Evolutionary conservation across 2,888 invertebrate species (phyloP).

Genomic region (Mechanitis mazaeus): DNA sequence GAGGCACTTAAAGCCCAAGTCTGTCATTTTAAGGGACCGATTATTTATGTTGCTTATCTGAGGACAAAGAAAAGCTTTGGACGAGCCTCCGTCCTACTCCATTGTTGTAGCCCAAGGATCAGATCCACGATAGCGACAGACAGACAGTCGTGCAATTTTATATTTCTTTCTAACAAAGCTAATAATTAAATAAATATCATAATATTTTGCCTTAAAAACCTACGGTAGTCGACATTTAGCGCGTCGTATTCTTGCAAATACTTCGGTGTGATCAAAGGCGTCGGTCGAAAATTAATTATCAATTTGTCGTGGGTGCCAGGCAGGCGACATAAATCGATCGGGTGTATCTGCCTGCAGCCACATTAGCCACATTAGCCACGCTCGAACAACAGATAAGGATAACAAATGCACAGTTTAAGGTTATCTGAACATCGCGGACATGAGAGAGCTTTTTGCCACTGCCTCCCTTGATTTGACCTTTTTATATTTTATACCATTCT

Average conservation of each 20-base stretch:
- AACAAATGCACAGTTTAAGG: slow-evolving; percentile 76
- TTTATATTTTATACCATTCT: slow-evolving; percentile 36
- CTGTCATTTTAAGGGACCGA: slow-evolving; percentile 53
- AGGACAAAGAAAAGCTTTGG: slow-evolving; percentile 44
- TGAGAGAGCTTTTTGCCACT: slow-evolving; percentile 75
- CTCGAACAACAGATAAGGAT: slow-evolving; percentile 71
- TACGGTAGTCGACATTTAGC: slow-evolving; percentile 51
- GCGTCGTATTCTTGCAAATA: slow-evolving; percentile 55
- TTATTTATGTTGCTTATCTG: slow-evolving; percentile 63
- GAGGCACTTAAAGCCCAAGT: slow-evolving; percentile 21
- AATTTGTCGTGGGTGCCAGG: slow-evolving; percentile 75
- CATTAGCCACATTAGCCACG: slow-evolving; percentile 75
- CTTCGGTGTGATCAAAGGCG: slow-evolving; percentile 70
- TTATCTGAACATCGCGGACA: slow-evolving; percentile 75
- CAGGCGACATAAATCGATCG: slow-evolving; percentile 74
- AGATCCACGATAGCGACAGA: slow-evolving; percentile 14
- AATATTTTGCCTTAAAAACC: slow-evolving; percentile 34
- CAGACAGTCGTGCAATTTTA: slow-evolving; percentile 10
- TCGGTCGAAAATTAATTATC: slow-evolving; percentile 73
- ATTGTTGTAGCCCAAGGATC: slow-evolving; percentile 18
- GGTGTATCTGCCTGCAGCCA: slow-evolving; percentile 67
- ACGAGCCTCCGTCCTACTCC: slow-evolving; percentile 13
- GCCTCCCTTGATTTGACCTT: slow-evolving; percentile 60
- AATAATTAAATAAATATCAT: slow-evolving; percentile 28
- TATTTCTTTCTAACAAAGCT: slow-evolving; percentile 9